phyloP scores from a whole-genome alignment of 2,113 vertebrate species.

The Paradisaea rubra region DNA sequence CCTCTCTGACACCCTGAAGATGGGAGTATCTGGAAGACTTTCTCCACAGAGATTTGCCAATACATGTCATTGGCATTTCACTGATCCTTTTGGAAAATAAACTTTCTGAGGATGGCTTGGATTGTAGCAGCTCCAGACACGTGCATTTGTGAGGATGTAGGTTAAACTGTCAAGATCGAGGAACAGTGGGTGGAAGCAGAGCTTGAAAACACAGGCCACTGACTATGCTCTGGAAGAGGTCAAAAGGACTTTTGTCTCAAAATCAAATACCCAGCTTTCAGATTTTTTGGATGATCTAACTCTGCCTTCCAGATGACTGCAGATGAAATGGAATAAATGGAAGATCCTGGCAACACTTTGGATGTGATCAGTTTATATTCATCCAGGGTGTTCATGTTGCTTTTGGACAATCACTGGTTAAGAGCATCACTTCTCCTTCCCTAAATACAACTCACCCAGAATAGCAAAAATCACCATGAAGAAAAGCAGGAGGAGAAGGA shows the following conservation, averaged over 20 bases:
- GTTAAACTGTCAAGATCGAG: background rate
- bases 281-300: background rate
- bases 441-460: slow-evolving; percentile 77
- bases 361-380: background rate
- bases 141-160: background rate
- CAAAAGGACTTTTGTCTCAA: background rate
- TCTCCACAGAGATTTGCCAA: background rate
- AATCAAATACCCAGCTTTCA: background rate
- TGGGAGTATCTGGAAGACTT: background rate
- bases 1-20: background rate
- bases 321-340: background rate
- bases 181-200: background rate
- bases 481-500: slow-evolving; percentile 93
- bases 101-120: background rate
- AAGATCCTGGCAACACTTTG: background rate
- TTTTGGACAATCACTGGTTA: background rate
- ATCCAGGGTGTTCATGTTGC: background rate
- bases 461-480: slow-evolving; percentile 99
- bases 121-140: background rate
- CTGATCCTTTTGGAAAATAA: background rate
- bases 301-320: background rate
- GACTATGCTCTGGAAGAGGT: background rate
- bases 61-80: background rate
- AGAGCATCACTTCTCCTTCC: background rate
- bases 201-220: background rate